Conservation (phyloP, 1,140 invertebrate genomes). For the Drosophila pseudoobscura region DNA sequence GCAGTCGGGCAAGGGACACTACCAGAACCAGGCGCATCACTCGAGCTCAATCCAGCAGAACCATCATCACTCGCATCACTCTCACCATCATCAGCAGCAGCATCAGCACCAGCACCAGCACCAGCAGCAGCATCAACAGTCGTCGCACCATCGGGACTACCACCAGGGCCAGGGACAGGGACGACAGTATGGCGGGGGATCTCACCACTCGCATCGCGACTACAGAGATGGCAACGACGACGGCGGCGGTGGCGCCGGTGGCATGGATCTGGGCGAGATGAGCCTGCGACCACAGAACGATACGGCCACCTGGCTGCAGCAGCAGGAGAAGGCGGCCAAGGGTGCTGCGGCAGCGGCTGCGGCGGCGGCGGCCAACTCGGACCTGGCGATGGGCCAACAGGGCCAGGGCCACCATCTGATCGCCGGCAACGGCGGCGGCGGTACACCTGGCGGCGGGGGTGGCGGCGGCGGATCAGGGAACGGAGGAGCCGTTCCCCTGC, state of each 20-base stretch:
- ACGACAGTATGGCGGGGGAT: conserved; percentile 53
- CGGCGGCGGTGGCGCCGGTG: conserved; percentile 43
- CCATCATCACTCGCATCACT: conserved; percentile 53
- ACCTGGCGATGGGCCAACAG: conserved; percentile 83
- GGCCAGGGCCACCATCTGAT: conserved; percentile 81
- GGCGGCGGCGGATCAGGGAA: conserved; percentile 49
- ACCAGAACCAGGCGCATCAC: conserved; percentile 58
- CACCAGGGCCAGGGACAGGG: conserved; percentile 51
- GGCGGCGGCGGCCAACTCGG: conserved; percentile 42
- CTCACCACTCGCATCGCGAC: conserved; percentile 60
- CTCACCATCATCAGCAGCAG: conserved; percentile 56
- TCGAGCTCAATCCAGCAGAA: conserved; percentile 58
- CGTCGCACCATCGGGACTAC: conserved; percentile 65
- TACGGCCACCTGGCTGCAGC: conserved; percentile 78
- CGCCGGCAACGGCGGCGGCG: conserved; percentile 39
- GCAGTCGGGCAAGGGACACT: conserved; percentile 38
- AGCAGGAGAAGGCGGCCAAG: conserved; percentile 81
- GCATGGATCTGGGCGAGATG: conserved; percentile 61
- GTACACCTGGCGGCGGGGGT: conserved; percentile 8
- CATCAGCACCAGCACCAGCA: conserved; percentile 55
- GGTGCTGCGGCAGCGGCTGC: conserved; percentile 70
- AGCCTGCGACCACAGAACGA: conserved; percentile 82
- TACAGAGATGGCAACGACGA: conserved; percentile 77
- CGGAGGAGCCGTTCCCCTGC: conserved; percentile 83
- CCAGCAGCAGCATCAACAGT: conserved; percentile 63